Evolutionary conservation across 2,888 invertebrate species (phyloP), one percentile per base, ranked within the genome.

Genomic region (Caenorhabditis uteleia): DNA sequence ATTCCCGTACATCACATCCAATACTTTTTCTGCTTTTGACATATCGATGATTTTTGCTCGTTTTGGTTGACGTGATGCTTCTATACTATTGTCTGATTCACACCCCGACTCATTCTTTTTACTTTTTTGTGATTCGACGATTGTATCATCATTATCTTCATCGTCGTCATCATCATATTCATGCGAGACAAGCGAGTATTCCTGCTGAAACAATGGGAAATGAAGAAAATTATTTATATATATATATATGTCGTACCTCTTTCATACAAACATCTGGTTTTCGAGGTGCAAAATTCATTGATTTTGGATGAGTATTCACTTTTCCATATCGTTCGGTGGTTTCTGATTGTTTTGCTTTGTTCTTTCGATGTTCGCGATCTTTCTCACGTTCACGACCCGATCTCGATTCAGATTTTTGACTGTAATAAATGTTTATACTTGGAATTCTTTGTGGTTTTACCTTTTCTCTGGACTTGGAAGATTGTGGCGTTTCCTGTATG

Each of bases 401-500:
- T n/a, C n/a, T n/a, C n/a, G n/a, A n/a, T n/a, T n/a, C n/a, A n/a
- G n/a, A n/a, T n/a, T n/a, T n/a, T n/a, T n/a, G n/a, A n/a, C n/a
- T n/a, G n/a, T n/a, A n/a, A n/a, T n/a, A n/a, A n/a, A n/a, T n/a
- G n/a, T n/a, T n/a, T n/a, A n/a, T n/a, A n/a, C n/a, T n/a, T n/a
- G n/a, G n/a, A n/a, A n/a, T n/a, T n/a, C n/a, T n/a, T n/a, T 21
- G 27, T 7, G 4, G 45, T 46, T 16, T 10, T 33, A 20, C 48
- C 45, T n/a, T 36, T 46, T 10, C 47, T 45, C 7, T 33, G 27
- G 34, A 29, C 14, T 34, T 25, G 25, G 27, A n/a, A 40, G 29
- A 21, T 42, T 29, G 27, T 29, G 18, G 3, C 20, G 21, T 7
- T 7, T n/a, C 16, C 21, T 39, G 7, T 39, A 6, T 20, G 16